phyloP scores from a whole-genome alignment of 2,113 vertebrate species.

The Diphyllodes magnificus region DNA sequence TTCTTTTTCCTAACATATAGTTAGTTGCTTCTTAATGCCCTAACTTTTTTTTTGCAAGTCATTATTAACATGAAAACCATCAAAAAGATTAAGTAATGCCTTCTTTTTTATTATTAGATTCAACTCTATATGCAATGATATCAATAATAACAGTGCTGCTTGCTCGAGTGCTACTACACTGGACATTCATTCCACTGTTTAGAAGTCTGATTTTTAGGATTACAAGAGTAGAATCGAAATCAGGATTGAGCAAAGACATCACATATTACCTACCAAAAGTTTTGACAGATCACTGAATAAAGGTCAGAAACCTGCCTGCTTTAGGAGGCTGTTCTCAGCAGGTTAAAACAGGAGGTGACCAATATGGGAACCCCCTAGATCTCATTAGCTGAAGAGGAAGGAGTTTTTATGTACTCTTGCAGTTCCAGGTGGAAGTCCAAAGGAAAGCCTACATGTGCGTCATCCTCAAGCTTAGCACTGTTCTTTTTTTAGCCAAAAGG shows the following conservation, averaged over 20 bases:
- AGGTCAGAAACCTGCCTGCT: neutral
- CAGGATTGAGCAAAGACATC: neutral
- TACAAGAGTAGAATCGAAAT: neutral
- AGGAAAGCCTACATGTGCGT: neutral
- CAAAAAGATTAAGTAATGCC: neutral
- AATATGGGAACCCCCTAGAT: neutral
- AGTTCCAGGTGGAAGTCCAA: neutral
- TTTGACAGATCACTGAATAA: neutral
- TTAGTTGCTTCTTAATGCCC: neutral
- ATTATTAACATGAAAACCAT: neutral
- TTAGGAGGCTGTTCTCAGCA: neutral
- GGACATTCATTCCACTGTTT: neutral
- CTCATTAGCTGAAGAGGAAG: neutral
- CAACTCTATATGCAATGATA: neutral
- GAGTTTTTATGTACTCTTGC: neutral
- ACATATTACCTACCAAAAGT: neutral
- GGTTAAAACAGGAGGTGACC: neutral
- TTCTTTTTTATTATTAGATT: neutral
- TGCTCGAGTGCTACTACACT: neutral
- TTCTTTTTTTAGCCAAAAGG: conserved; percentile 42
- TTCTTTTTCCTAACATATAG: neutral
- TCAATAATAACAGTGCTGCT: neutral
- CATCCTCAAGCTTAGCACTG: conserved; percentile 16
- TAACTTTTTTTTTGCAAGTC: neutral
- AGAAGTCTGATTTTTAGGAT: neutral